Evolutionary conservation across 1,140 invertebrate species (phyloP), one percentile per base, ranked within the genome.

Genomic region (Scaptodrosophila lebanonensis): DNA sequence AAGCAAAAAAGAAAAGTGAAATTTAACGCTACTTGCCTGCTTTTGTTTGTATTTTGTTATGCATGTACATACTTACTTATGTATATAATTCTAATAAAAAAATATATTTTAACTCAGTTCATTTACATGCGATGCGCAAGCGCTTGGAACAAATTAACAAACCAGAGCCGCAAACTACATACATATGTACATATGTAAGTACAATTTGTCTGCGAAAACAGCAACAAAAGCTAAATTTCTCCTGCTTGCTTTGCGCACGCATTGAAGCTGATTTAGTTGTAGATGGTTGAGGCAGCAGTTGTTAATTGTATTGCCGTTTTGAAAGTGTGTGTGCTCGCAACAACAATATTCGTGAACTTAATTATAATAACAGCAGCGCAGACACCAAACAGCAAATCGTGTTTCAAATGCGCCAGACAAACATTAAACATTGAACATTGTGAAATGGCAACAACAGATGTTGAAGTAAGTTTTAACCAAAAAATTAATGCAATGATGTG

Each of bases 401-500:
- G 65, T 67, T 45, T 50, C 18, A 44, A 38, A 30, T 25, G 8
- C 22, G 33, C 35, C 38, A 18, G 15, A 44, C 48, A 44, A 38
- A 53, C 25, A 51, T 22, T 30, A 49, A 36, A 50, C 3, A 25
- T 4, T 25, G 8, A n/a, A 25, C 44, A 53, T 58, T 66, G 49
- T 58, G 52, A 63, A 63, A 65, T 65, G 30, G 59, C 40, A 50
- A 49, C 50, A 40, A 47, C 18, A 47, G 36, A 42, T 47, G 32
- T 47, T 47, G 53, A 58, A 51, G 49, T 49, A 52, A 42, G 39
- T 54, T 59, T 60, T 32, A 16, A 44, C 56, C 39, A 49, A 67
- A 60, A 66, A 66, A 66, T 57, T 66, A 69, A 69, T 66, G 66
- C 66, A 69, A 69, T 69, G 66, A 69, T 66, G 66, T 69, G 66